A percentile compares a stretch with the other conserved stretches of the same genome.
Evolutionary conservation across 2,797 vertebrate species (phyloP).

Genomic region (Neopelma chrysocephalum): DNA sequence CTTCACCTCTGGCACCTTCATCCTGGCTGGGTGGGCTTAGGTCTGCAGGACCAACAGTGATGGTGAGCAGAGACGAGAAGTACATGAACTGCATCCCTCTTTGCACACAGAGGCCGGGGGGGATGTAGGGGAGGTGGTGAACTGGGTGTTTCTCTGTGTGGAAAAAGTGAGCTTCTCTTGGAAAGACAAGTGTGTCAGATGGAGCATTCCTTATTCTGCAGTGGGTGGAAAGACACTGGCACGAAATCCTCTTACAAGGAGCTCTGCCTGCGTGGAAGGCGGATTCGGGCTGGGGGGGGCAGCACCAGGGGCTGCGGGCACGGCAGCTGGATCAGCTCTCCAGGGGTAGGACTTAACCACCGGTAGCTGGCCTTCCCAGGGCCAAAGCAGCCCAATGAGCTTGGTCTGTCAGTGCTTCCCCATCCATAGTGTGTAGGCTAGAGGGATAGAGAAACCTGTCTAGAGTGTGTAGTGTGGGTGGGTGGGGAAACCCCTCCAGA

Average conservation of each 20-base stretch:
- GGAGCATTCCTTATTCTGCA: background rate
- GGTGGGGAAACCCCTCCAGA: background rate
- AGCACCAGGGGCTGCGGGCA: accelerated
- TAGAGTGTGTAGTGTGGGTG: background rate
- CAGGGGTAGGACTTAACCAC: background rate
- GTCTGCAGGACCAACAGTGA: background rate
- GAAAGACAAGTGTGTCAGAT: background rate
- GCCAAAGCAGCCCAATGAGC: background rate
- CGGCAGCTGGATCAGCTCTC: background rate
- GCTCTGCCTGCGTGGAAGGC: background rate
- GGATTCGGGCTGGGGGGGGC: background rate
- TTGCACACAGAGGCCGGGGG: background rate
- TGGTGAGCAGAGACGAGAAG: background rate
- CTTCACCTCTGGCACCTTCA: background rate
- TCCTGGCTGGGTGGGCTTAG: too few relatives aligned
- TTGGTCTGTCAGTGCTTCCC: background rate
- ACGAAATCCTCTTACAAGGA: background rate
- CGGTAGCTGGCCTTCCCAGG: accelerated
- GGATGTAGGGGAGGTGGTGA: background rate
- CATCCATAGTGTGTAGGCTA: accelerated
- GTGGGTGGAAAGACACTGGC: background rate
- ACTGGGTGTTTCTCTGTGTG: background rate
- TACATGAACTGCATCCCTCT: background rate
- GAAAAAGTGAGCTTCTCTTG: background rate
- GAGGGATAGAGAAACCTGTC: background rate